Base-by-base conservation (phyloP, 1,140 invertebrate genomes). In the Calycopis cecrops region DNA sequence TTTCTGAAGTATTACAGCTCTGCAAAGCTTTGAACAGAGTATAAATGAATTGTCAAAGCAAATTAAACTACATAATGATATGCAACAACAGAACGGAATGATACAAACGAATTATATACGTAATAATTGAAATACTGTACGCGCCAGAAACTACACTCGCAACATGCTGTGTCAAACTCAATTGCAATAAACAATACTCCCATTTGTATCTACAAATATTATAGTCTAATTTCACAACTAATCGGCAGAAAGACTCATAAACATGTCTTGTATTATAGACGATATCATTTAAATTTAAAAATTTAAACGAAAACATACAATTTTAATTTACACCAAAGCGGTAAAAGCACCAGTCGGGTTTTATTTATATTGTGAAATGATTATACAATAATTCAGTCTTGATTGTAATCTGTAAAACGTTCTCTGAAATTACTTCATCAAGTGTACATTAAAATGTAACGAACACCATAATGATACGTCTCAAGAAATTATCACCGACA, bases 1-100 rank as follows among this genome's bases (percentile, higher is more conserved):
- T 28, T 28, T 28, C 21, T 28, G 21, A 28, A 28, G 6, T 28
- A 28, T 28, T 28, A 28, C 6, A 16, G 35, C 9, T 16, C 14
- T 16, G 9, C 6, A 9, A 8, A 44, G 16, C 16, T 9, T 67
- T 66, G 58, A 73, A 77, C 70, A 77, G 63, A 71, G 61, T 63
- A 67, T 56, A 65, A 50, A 63, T 51, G 57, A 33, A 40, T 49
- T 48, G 17, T 63, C 44, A 65, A 71, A 72, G 68, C 68, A 77
- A 74, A 65, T 69, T 62, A 81, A 71, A 57, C 60, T 74, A 68
- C 50, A 66, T 67, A 74, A 71, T 79, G 79, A 82, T 82, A 82
- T 82, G 79, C 73, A 62, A 72, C 9, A 44, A 18, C 14, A 44
- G 40, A 44, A 44, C 40, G 40, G 63, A 65, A 62, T 44, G 40